Conservation (phyloP, 1,140 invertebrate species). For the Papilio helenus region DNA sequence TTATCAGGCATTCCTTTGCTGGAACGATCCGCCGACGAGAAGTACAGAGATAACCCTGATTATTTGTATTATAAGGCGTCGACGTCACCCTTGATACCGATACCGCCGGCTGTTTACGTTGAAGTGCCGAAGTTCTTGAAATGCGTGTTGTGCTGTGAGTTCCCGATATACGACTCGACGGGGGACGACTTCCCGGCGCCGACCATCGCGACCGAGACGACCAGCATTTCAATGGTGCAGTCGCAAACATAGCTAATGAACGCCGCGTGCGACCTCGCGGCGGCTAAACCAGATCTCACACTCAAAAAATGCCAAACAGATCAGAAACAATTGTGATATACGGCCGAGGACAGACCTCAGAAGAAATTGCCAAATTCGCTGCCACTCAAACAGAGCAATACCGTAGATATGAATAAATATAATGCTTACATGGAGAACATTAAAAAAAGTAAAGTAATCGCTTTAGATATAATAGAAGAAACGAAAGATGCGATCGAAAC, state of each 20-base stretch:
- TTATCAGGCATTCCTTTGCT: constrained; percentile 93
- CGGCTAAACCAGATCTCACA: constrained; percentile 63
- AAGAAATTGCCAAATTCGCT: constrained; percentile 76
- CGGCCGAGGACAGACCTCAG: constrained; percentile 69
- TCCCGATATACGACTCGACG: constrained; percentile 92
- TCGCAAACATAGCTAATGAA: constrained; percentile 90
- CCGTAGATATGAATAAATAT: constrained; percentile 76
- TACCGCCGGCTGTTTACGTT: constrained; percentile 92
- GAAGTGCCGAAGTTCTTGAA: constrained; percentile 92
- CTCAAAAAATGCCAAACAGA: constrained; percentile 56
- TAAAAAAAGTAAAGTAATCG: constrained; percentile 69
- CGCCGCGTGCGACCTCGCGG: constrained; percentile 81
- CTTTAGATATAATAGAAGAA: constrained; percentile 73
- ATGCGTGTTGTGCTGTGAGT: constrained; percentile 93
- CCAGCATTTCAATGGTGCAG: constrained; percentile 88
- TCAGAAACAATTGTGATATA: constrained; percentile 78
- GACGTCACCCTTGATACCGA: constrained; percentile 93
- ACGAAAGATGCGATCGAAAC: constrained; percentile 71
- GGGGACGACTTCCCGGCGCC: constrained; percentile 86
- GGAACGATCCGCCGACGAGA: constrained; percentile 93
- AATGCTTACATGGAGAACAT: constrained; percentile 77
- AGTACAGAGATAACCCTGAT: constrained; percentile 91
- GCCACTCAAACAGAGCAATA: constrained; percentile 77
- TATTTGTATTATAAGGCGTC: constrained; percentile 94
- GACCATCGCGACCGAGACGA: constrained; percentile 88